Conservation (phyloP, 2,888 invertebrate genomes). For the Augochlorella aurata region DNA sequence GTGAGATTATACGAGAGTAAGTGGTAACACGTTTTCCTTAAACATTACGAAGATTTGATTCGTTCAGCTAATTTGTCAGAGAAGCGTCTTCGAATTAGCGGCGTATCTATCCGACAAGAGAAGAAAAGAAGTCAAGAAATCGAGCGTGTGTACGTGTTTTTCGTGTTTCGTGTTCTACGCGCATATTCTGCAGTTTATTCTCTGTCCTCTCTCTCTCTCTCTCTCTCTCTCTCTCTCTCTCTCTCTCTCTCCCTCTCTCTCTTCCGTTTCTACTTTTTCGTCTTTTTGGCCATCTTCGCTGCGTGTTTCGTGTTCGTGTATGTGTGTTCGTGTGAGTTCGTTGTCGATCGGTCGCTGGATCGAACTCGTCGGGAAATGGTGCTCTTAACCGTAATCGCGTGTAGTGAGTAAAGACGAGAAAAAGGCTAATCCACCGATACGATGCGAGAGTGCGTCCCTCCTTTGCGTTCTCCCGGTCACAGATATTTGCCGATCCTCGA, state of each 20-base stretch:
- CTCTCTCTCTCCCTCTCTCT: too few relatives aligned
- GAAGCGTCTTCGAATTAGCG: slow-evolving; percentile 47
- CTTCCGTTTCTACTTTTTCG: too few relatives aligned
- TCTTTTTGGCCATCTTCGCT: neutral
- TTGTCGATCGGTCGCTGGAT: slow-evolving; percentile 4
- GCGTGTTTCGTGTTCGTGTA: neutral
- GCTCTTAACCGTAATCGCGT: slow-evolving; percentile 63
- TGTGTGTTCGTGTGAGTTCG: slow-evolving; percentile 11
- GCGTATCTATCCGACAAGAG: slow-evolving; percentile 47
- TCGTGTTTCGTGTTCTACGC: neutral
- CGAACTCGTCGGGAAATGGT: slow-evolving; percentile 43
- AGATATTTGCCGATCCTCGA: neutral
- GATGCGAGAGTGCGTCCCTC: neutral
- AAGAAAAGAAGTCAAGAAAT: slow-evolving; percentile 49
- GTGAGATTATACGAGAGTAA: slow-evolving; percentile 36
- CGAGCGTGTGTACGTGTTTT: slow-evolving; percentile 16
- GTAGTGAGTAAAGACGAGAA: slow-evolving; percentile 60
- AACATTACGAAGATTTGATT: slow-evolving; percentile 40
- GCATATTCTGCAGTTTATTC: too few relatives aligned
- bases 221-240: too few relatives aligned
- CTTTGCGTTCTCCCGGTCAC: neutral
- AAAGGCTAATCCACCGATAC: slow-evolving; percentile 35
- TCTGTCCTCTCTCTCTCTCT: too few relatives aligned
- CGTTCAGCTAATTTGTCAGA: slow-evolving; percentile 22
- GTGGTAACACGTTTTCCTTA: slow-evolving; percentile 47